These are phyloP conservation scores for Xerus inauris DNA, from an alignment of 2,113 vertebrate species.

Conservation along the genomic window DNA sequence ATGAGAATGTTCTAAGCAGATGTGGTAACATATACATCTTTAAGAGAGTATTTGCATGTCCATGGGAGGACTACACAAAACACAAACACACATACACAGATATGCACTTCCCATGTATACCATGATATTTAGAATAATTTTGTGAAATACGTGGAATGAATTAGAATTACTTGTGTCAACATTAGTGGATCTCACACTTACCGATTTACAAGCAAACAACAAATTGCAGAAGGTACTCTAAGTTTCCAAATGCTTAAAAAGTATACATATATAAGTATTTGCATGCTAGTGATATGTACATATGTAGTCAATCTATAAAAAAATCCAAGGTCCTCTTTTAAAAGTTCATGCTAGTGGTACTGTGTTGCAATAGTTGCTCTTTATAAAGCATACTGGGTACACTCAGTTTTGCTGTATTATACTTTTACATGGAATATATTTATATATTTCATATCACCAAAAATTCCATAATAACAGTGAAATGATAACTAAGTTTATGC, in stretches of 20 bases:
- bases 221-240: neutral
- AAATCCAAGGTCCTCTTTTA: neutral
- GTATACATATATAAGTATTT: neutral
- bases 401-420: neutral
- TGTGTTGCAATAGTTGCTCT: fast-evolving
- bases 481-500: neutral
- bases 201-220: neutral
- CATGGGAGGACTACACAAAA: neutral
- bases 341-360: neutral
- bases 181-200: neutral
- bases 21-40: neutral
- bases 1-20: neutral
- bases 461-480: neutral
- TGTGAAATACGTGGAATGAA: neutral
- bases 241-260: neutral
- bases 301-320: neutral
- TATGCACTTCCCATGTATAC: too few species aligned
- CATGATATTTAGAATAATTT: neutral
- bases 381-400: neutral
- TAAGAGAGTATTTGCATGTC: neutral
- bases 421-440: neutral
- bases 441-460: neutral
- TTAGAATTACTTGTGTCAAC: neutral
- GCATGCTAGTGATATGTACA: neutral
- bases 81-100: too few species aligned